Percentiles rank a stretch among this genome's conserved stretches.
phyloP scores from a whole-genome alignment of 2,888 invertebrate genomes.

The Bellardia pandia region DNA sequence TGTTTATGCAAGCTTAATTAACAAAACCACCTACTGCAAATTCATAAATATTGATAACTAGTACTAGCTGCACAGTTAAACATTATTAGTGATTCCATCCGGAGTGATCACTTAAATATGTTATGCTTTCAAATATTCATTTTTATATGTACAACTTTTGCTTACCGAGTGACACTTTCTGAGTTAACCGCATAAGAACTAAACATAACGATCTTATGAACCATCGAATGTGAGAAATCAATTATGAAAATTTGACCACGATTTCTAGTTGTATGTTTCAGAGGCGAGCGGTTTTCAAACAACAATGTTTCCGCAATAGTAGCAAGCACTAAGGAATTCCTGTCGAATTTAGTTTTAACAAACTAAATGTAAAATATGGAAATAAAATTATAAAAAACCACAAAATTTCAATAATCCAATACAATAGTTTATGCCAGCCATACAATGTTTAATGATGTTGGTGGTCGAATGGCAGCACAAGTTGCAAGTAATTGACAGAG shows the following conservation, averaged over 20 bases:
- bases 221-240: background rate
- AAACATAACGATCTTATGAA: background rate
- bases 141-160: too few relatives aligned
- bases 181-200: too few relatives aligned
- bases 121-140: too few relatives aligned
- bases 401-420: conserved; percentile 44
- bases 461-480: conserved; percentile 42
- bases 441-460: conserved; percentile 43
- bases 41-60: too few relatives aligned
- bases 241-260: background rate
- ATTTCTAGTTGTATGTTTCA: background rate
- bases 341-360: conserved; percentile 5
- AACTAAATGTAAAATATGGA: conserved; percentile 32
- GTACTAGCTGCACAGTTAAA: too few relatives aligned
- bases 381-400: conserved; percentile 58
- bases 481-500: conserved; percentile 20
- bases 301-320: conserved; percentile 32
- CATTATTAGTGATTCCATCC: too few relatives aligned
- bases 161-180: too few relatives aligned
- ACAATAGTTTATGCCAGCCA: conserved; percentile 22
- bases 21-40: too few relatives aligned
- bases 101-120: too few relatives aligned
- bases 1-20: too few relatives aligned
- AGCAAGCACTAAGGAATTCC: background rate
- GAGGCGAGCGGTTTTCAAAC: background rate